Conservation (phyloP, 2,113 vertebrate species). For the Corythornis madagascariensis region DNA sequence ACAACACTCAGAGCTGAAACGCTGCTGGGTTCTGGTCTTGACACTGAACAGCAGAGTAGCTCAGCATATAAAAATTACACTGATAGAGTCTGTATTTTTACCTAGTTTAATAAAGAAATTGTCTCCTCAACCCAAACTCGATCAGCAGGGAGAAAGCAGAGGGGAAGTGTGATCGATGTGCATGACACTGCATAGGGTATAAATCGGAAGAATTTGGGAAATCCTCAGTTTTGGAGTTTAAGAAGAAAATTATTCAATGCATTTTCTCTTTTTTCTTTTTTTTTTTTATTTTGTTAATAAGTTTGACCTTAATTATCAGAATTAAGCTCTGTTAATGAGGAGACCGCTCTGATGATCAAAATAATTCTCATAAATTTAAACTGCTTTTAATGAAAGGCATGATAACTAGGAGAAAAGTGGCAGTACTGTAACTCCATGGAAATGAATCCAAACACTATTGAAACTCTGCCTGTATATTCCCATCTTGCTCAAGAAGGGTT, state of each 20-base stretch:
- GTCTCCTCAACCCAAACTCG: not conserved
- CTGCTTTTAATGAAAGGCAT: not conserved
- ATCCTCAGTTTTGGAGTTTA: not conserved
- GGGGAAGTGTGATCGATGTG: not conserved
- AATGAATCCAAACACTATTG: not conserved
- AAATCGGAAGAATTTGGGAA: not conserved
- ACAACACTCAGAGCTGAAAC: not conserved
- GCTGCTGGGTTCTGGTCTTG: not conserved
- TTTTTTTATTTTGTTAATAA: not conserved
- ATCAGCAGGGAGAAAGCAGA: not conserved
- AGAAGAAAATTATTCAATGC: not conserved
- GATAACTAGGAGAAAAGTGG: not conserved
- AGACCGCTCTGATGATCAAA: not conserved
- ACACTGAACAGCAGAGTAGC: not conserved
- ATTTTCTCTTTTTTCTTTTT: not conserved
- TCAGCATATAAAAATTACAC: not conserved
- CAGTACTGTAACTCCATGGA: not conserved
- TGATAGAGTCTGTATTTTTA: not conserved
- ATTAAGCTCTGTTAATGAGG: not conserved
- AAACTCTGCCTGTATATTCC: not conserved
- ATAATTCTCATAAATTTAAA: not conserved
- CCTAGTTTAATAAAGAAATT: not conserved
- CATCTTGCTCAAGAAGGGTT: not conserved
- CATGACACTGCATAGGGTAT: not conserved
- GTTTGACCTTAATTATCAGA: conserved; percentile 17